These are phyloP conservation scores for Electrophaes corylata DNA, from an alignment of 2,888 invertebrate genomes.

Conservation along the genomic window DNA sequence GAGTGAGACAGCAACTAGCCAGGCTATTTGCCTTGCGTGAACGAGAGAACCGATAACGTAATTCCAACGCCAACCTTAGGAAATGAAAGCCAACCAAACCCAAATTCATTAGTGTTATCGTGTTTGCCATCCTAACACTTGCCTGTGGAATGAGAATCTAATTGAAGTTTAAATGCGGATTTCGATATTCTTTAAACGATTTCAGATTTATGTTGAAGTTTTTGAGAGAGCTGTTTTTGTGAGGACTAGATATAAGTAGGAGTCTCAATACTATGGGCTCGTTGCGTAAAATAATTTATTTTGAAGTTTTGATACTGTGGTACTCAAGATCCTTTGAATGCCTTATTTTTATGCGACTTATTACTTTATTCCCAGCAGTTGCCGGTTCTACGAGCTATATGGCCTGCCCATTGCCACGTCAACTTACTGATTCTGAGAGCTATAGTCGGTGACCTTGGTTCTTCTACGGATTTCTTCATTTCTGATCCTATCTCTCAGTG, in stretches of 20 bases:
- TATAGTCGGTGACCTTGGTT: too few species aligned
- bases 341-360: too few species aligned
- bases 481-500: too few species aligned
- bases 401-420: too few species aligned
- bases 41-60: slow-evolving; percentile 46
- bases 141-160: slow-evolving; percentile 51
- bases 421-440: too few species aligned
- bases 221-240: slow-evolving; percentile 21
- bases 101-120: slow-evolving; percentile 73
- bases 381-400: too few species aligned
- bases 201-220: slow-evolving; percentile 22
- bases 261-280: neutral
- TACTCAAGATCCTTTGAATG: too few species aligned
- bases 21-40: slow-evolving; percentile 34
- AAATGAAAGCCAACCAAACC: slow-evolving; percentile 69
- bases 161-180: slow-evolving; percentile 32
- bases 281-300: slow-evolving; percentile 1
- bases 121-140: slow-evolving; percentile 59
- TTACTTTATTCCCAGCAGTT: too few species aligned
- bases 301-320: slow-evolving; percentile 3
- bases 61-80: slow-evolving; percentile 63
- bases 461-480: too few species aligned
- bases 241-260: slow-evolving; percentile 5
- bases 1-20: slow-evolving; percentile 29
- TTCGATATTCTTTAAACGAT: slow-evolving; percentile 30